Conservation (phyloP, 2,888 invertebrate species). For the Vesta saturnalis region DNA sequence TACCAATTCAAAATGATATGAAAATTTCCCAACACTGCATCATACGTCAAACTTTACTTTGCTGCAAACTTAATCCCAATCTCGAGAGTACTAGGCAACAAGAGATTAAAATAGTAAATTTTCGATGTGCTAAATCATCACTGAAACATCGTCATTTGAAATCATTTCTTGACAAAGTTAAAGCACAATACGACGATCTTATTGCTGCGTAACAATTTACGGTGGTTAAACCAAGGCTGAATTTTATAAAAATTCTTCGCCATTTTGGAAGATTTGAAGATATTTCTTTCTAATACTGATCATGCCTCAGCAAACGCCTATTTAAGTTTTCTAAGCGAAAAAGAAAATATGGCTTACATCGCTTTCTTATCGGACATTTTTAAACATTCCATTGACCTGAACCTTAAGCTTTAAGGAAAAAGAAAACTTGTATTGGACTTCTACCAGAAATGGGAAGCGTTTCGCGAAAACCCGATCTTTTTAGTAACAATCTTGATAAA, state of each 20-base stretch:
- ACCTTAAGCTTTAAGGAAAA: conserved; percentile 11
- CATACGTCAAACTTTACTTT: conserved; percentile 41
- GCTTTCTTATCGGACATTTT: neutral
- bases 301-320: neutral
- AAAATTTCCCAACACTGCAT: conserved; percentile 36
- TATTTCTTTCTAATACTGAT: neutral
- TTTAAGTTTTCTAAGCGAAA: neutral
- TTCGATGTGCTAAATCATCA: conserved; percentile 31
- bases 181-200: conserved; percentile 11
- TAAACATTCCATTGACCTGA: neutral
- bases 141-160: conserved; percentile 12
- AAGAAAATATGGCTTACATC: neutral
- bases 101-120: conserved; percentile 37
- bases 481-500: neutral
- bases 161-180: conserved; percentile 10
- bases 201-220: conserved; percentile 3
- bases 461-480: conserved; percentile 6
- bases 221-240: conserved; percentile 6
- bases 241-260: conserved; percentile 4
- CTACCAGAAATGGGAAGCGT: neutral
- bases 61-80: too few species aligned
- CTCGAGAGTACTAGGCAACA: conserved; percentile 35
- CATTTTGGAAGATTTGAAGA: neutral
- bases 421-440: conserved; percentile 14
- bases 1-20: too few species aligned